phyloP scores from a whole-genome alignment of 2,888 invertebrate species.

The Noctua pronuba region DNA sequence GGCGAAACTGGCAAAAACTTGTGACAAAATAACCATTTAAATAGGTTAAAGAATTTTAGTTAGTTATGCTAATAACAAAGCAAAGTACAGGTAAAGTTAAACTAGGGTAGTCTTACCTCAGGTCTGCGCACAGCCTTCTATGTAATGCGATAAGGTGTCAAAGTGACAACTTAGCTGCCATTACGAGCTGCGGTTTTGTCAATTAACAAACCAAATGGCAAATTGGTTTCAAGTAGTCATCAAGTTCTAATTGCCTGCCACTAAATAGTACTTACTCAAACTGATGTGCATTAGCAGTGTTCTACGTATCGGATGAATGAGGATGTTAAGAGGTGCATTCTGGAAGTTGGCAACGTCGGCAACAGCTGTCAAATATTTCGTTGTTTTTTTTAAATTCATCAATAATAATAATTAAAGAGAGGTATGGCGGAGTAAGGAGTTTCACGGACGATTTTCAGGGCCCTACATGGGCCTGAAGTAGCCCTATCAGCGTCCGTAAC shows the following conservation, averaged over 20 bases:
- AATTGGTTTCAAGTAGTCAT: constrained; percentile 41
- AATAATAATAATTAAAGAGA: no score
- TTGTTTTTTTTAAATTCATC: neutral
- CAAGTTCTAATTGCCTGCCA: constrained; percentile 9
- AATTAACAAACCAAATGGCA: constrained; percentile 43
- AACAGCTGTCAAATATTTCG: neutral
- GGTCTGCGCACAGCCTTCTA: neutral
- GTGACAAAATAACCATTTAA: neutral
- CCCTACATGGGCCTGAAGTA: no score
- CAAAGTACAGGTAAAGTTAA: neutral
- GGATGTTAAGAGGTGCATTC: neutral
- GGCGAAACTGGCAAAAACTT: no score
- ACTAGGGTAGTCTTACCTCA: neutral
- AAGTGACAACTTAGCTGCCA: constrained; percentile 13
- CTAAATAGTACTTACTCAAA: constrained; percentile 1
- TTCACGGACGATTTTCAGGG: no score
- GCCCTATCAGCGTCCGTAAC: no score
- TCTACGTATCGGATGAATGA: neutral
- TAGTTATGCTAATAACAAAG: neutral
- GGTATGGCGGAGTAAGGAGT: no score
- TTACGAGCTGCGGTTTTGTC: constrained; percentile 28
- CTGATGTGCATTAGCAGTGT: neutral
- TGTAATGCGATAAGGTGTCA: neutral
- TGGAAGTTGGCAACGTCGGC: neutral
- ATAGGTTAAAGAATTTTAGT: neutral